Base-by-base conservation (phyloP, 1,140 invertebrate species). In the Triops cancriformis region DNA sequence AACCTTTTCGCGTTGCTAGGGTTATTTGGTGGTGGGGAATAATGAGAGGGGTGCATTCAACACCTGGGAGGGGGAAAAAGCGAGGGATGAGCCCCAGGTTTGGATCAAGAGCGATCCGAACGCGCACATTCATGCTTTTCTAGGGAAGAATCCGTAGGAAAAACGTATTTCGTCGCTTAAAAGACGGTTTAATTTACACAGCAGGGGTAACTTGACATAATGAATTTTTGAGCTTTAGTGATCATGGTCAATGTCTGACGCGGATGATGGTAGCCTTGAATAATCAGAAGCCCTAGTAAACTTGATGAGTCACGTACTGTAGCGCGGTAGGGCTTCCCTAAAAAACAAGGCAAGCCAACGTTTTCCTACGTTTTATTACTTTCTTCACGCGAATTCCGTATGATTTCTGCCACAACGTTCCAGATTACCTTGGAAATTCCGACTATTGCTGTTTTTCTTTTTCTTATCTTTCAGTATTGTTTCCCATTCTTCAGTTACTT, bases 161-260 rank as follows among this genome's bases (percentile, higher is more conserved):
- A 37, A 37, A 37, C 31, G 31, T 37, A 37, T 37, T 37, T 37
- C 31, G n/a, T 64, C 9, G 23, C 14, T 64, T 18, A 23, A 23
- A 64, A 64, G 51, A 64, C 0, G 23, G 31, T 37, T 37, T 37
- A 7, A 37, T 2, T 37, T 37, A 37, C 31, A 4, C 31, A 7
- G 31, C 31, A 7, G 31, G 31, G 31, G 31, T 37, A 37, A 37
- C 2, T 37, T 37, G 31, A 2, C 31, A 4, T 37, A 37, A 64
- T 64, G 14, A 18, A 14, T n/a, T 18, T 64, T 64, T 23, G 6
- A 64, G 51, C 51, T 64, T 64, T 23, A 23, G 3, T 5, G 51
- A 64, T 23, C 51, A 64, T 64, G 51, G 51, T 64, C 51, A 64
- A 64, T 64, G 51, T 64, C 51, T 64, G 51, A n/a, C 51, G 18